Percentiles rank a stretch among this genome's conserved stretches.
phyloP scores from a whole-genome alignment of 2,888 invertebrate genomes.

The Laothoe populi region DNA sequence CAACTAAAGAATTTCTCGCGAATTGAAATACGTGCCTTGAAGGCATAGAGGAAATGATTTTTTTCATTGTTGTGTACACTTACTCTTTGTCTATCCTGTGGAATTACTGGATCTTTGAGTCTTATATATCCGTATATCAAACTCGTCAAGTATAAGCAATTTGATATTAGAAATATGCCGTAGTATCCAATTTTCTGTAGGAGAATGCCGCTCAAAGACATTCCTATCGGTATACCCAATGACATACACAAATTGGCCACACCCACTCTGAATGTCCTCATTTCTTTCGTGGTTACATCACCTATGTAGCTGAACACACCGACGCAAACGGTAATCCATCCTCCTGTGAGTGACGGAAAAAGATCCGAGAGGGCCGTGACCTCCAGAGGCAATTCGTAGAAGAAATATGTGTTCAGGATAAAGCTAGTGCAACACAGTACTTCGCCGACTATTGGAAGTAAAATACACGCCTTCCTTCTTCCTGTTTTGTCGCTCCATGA shows the following conservation, averaged over 20 bases:
- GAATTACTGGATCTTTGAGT: constrained; percentile 73
- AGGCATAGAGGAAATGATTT: constrained; percentile 30
- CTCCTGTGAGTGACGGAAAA: constrained; percentile 83
- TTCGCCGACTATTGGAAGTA: constrained; percentile 84
- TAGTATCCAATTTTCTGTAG: constrained; percentile 79
- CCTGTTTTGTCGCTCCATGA: constrained; percentile 87
- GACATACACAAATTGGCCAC: constrained; percentile 86
- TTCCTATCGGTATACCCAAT: constrained; percentile 85
- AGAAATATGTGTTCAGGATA: constrained; percentile 84
- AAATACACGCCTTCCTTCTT: constrained; percentile 84
- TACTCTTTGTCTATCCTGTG: constrained; percentile 71
- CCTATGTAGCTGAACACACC: constrained; percentile 87
- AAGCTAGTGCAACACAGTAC: constrained; percentile 80
- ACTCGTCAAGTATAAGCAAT: constrained; percentile 80
- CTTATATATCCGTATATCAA: constrained; percentile 79
- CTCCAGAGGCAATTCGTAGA: constrained; percentile 84
- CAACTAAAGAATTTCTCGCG: constrained; percentile 28
- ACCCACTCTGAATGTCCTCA: constrained; percentile 86
- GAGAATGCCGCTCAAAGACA: constrained; percentile 83
- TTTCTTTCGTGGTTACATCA: constrained; percentile 84
- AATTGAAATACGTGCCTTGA: constrained; percentile 27
- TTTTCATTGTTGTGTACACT: constrained; percentile 47
- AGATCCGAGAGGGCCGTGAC: constrained; percentile 82
- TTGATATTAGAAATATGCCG: constrained; percentile 79
- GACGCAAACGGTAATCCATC: constrained; percentile 85